A percentile compares a stretch with the other conserved stretches of the same genome.
Conservation (phyloP, 2,888 invertebrate species). For the Agrilus mali region DNA sequence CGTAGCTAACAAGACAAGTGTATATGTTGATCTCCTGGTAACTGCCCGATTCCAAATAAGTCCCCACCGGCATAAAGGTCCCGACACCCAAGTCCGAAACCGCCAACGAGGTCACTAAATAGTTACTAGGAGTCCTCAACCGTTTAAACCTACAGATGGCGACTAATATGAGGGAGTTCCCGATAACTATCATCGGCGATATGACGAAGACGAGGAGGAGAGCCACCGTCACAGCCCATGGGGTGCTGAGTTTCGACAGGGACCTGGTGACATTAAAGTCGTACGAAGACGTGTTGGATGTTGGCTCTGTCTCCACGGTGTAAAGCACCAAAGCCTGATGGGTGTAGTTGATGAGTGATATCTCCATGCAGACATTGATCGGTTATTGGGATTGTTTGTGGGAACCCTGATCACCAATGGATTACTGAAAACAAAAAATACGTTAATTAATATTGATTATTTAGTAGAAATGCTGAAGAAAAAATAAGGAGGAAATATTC, state of each 20-base stretch:
- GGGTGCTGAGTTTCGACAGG: constrained; percentile 28
- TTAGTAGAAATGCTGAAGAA: too few relatives aligned
- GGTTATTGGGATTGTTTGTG: not conserved
- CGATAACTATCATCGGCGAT: constrained; percentile 44
- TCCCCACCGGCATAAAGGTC: constrained; percentile 45
- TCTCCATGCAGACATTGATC: constrained; percentile 27
- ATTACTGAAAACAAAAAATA: too few relatives aligned
- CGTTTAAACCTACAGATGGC: constrained; percentile 48
- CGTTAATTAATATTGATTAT: too few relatives aligned
- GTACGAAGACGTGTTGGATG: constrained; percentile 23
- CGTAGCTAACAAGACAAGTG: constrained; percentile 44
- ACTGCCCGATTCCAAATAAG: constrained; percentile 43
- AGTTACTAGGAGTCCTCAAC: constrained; percentile 48
- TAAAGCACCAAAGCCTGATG: constrained; percentile 24
- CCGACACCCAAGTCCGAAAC: constrained; percentile 46
- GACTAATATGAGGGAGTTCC: constrained; percentile 45
- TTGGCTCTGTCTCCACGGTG: constrained; percentile 18
- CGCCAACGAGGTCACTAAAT: constrained; percentile 45
- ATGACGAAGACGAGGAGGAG: constrained; percentile 39
- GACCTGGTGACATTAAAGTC: constrained; percentile 26
- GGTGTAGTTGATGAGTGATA: constrained; percentile 23
- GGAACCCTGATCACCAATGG: too few relatives aligned
- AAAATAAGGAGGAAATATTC: too few relatives aligned
- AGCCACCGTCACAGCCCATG: constrained; percentile 35
- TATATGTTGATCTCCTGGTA: constrained; percentile 31